Evolutionary conservation across 1,140 invertebrate species (phyloP), one percentile per base, ranked within the genome.

Genomic region (Brachionus sp.): DNA sequence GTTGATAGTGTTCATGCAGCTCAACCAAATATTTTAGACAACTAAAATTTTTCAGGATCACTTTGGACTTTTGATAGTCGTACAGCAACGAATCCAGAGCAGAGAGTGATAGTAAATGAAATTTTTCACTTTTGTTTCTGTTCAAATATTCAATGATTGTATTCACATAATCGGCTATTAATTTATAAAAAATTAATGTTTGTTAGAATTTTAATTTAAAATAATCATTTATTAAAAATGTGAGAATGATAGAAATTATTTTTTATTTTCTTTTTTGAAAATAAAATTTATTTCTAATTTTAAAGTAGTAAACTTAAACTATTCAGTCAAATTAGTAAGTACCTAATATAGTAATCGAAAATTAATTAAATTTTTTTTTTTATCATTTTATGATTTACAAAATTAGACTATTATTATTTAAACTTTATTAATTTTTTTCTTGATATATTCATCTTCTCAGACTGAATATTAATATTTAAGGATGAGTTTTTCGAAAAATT

Each of bases 31-130:
- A 29, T 75, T 75, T 75, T 0, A 75, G 39, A 46, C 39, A 44
- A 75, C 42, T 73, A 13, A 42, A 37, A 73, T 75, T 75, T 75
- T 75, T 75, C 5, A 75, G 23, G 19, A 75, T 44, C 12, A 75
- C 70, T 46, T 75, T 75, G 9, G 70, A 44, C 39, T 75, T 75
- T 75, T 75, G 70, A 29, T 50, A 75, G 25, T 75, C 70, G 42
- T 75, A 75, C 4, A 75, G 25, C 37, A 75, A 75, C 5, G 70
- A 75, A 46, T 75, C 70, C 7, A 75, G 25, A n/a, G 70, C 39
- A 25, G 70, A 75, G 23, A 75, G 44, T 5, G 70, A 75, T 5
- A 75, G 12, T 19, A 75, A 5, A 10, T 75, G 70, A 50, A 75
- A 50, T 50, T 75, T 75, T 46, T 75, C 42, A 29, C 42, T 75